Evolutionary conservation across 2,113 vertebrate species (phyloP), one percentile per base, ranked within the genome.

Genomic region (Alectura lathami): DNA sequence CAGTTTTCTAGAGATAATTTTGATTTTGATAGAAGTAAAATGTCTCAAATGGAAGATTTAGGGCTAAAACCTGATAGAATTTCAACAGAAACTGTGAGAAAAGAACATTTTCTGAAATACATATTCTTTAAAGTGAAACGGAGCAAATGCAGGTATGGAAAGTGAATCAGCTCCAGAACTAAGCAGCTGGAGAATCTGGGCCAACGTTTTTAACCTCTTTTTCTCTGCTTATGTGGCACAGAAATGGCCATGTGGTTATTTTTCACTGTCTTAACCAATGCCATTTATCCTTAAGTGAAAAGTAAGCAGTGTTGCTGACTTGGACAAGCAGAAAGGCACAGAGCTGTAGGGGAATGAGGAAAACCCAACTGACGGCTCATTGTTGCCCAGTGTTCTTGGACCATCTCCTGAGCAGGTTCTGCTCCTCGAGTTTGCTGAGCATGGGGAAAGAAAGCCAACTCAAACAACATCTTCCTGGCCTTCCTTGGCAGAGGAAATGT

Each of bases 291-390:
- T 36, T 7, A 42, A 34, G 70, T 50, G 91, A 77, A 78, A 83
- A 38, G 40, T 32, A 42, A 38, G 30, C 1, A 3, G 40, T 17
- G 22, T 3, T 54, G 34, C 59, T 34, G 59, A 59, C 72, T 38
- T 30, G 59, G 64, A 40, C 9, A 23, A 50, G 66, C 57, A 51
- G 59, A 36, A 69, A 40, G n/a, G 45, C 0, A 5, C n/a, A 24
- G 59, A 14, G 66, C 79, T 42, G 38, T 9, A 3, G 40, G 20
- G 59, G 8, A 17, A 11, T 4, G 36, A 48, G 34, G 38, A n/a
- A 38, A 38, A 29, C 57, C 64, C 4, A 4, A 2, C 16, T 5
- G 1, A 11, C 24, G 29, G 60, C 78, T n/a, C 2, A 1, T 32
- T 27, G 38, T 45, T 45, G 51, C 57, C 64, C 1, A 3, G 48